phyloP scores from a whole-genome alignment of 2,888 invertebrate species.

The Ochlodes sylvanus region DNA sequence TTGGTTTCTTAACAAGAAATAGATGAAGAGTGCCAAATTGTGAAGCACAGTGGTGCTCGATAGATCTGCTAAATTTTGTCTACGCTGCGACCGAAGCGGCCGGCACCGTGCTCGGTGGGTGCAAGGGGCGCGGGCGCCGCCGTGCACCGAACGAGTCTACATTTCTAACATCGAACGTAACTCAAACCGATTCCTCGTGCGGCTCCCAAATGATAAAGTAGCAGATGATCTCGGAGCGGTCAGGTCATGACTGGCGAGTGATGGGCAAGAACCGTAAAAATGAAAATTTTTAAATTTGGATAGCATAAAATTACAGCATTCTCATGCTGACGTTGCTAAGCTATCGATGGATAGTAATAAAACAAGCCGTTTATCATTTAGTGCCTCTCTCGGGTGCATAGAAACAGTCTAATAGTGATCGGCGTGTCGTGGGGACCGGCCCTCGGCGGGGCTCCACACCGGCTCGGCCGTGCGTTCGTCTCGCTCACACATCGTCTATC shows the following conservation, averaged over 20 bases:
- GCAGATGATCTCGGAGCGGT: slow-evolving; percentile 63
- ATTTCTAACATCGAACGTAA: slow-evolving; percentile 71
- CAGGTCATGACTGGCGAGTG: slow-evolving; percentile 60
- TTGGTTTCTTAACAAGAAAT: slow-evolving; percentile 61
- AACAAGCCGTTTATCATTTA: slow-evolving; percentile 82
- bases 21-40: slow-evolving; percentile 79
- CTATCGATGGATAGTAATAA: slow-evolving; percentile 54
- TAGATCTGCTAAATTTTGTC: slow-evolving; percentile 76
- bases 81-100: slow-evolving; percentile 71
- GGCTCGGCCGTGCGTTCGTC: slow-evolving; percentile 2
- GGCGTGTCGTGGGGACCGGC: slow-evolving; percentile 39
- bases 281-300: slow-evolving; percentile 47
- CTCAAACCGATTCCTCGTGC: slow-evolving; percentile 65
- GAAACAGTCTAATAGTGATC: slow-evolving; percentile 66
- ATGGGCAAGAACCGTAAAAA: slow-evolving; percentile 50
- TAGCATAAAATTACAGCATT: slow-evolving; percentile 61
- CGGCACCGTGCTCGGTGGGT: slow-evolving; percentile 51
- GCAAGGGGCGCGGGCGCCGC: slow-evolving; percentile 57
- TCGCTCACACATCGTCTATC: slow-evolving; percentile 23
- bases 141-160: slow-evolving; percentile 51
- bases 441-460: neutral
- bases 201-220: slow-evolving; percentile 83
- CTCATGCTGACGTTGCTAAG: slow-evolving; percentile 71
- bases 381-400: slow-evolving; percentile 77
- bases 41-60: slow-evolving; percentile 83